Evolutionary conservation across 2,888 invertebrate genomes (phyloP).

Genomic region (Drosophila dives): DNA sequence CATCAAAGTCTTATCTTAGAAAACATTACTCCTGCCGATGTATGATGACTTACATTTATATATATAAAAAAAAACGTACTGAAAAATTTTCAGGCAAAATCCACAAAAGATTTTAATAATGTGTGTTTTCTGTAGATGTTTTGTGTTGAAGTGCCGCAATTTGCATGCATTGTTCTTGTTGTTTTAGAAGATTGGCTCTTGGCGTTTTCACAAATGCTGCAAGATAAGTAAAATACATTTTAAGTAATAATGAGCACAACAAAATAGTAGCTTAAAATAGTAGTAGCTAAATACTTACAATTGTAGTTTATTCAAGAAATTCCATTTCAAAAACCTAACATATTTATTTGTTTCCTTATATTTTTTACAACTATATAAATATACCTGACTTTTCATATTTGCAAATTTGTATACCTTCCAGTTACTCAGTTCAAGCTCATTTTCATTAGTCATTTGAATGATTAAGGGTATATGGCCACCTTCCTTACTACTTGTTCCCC

Average conservation of each 20-base stretch:
- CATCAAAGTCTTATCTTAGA: slow-evolving; percentile 27
- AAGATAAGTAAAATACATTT: slow-evolving; percentile 52
- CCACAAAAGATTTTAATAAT: background rate
- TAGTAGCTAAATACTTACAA: slow-evolving; percentile 31
- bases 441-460: slow-evolving; percentile 28
- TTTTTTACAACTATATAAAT: slow-evolving; percentile 47
- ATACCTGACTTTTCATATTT: slow-evolving; percentile 28
- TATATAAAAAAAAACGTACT: slow-evolving; percentile 6
- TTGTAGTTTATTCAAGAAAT: slow-evolving; percentile 7
- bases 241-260: slow-evolving; percentile 38
- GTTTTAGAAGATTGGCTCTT: slow-evolving; percentile 56
- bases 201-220: slow-evolving; percentile 70
- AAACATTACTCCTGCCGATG: slow-evolving; percentile 18
- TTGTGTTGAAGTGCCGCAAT: slow-evolving; percentile 51
- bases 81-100: slow-evolving; percentile 4
- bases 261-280: slow-evolving; percentile 22
- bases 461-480: background rate
- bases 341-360: slow-evolving; percentile 1
- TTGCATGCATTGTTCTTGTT: slow-evolving; percentile 70
- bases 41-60: slow-evolving; percentile 18
- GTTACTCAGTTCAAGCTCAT: slow-evolving; percentile 39
- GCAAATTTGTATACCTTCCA: slow-evolving; percentile 66
- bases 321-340: slow-evolving; percentile 34
- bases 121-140: slow-evolving; percentile 37
- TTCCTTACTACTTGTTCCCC: slow-evolving; percentile 3